phyloP scores from a whole-genome alignment of 2,888 invertebrate species.

The Oxystoma pomonae region DNA sequence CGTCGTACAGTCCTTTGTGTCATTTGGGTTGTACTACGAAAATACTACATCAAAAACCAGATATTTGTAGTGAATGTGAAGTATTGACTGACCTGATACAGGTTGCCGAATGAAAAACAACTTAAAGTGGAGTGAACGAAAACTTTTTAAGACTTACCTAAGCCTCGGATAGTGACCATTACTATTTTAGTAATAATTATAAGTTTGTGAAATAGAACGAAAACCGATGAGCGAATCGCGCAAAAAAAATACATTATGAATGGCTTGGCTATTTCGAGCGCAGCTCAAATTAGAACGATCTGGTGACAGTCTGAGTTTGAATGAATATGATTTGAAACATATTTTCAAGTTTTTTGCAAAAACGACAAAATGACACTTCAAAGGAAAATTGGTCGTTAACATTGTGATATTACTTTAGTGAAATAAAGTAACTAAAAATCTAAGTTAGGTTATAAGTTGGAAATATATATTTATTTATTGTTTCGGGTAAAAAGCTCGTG shows the following conservation, averaged over 20 bases:
- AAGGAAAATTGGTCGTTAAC: constrained; percentile 1
- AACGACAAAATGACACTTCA: background rate
- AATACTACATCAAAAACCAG: background rate
- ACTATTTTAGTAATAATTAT: background rate
- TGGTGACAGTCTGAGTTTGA: constrained; percentile 1
- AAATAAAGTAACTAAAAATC: constrained; percentile 11
- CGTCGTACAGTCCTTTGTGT: background rate
- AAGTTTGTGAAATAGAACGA: background rate
- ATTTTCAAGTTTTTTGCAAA: background rate
- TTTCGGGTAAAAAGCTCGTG: constrained; percentile 23
- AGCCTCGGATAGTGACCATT: background rate
- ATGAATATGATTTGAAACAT: constrained; percentile 6
- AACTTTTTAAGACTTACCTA: background rate
- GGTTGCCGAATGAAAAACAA: background rate
- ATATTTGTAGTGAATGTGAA: background rate
- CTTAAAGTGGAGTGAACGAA: background rate
- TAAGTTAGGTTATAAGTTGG: constrained; percentile 14
- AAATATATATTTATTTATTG: constrained; percentile 13
- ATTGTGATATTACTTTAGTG: constrained; percentile 21
- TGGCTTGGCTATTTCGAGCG: constrained; percentile 6
- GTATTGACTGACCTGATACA: background rate
- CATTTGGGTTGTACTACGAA: background rate
- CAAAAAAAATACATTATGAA: constrained; percentile 3
- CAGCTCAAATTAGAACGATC: background rate
- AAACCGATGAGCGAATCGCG: background rate